Base-by-base conservation (phyloP, 2,797 vertebrate genomes). In the Malacoctenus gilli region DNA sequence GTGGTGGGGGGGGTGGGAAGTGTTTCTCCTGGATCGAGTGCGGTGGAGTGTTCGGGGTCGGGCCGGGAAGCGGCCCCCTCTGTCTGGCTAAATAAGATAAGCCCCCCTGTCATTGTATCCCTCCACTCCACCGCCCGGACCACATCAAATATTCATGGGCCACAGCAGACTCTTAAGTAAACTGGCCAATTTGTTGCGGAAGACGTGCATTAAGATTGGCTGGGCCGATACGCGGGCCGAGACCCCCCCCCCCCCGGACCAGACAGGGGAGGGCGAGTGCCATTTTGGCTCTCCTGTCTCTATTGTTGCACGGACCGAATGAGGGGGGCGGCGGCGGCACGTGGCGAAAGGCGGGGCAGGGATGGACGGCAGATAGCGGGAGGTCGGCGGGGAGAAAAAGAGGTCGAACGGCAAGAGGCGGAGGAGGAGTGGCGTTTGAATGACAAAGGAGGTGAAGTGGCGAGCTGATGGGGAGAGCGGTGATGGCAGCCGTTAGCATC, bases 1-100 rank as follows among this genome's bases (percentile, higher is more conserved):
- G 9, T 8, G 8, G n/a, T 28, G 30, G 48, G 59, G 59, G 56
- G 44, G 50, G 59, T n/a, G n/a, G n/a, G 60, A 59, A 46, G 40
- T 66, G 51, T 71, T 75, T 79, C 62, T 81, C 28, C 57, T 74
- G 65, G 62, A 77, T 65, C 41, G 68, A 85, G 84, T 79, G 64
- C 12, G 13, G 21, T 55, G 68, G 75, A 77, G 85, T 75, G 78
- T 68, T 75, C 57, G 61, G 79, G 82, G 85, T 80, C 62, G 64
- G 80, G 69, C 80, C 68, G 53, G 61, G 76, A 75, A 59, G 62
- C 75, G 58, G 59, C 75, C 85, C 78, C 70, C 75, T 86, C 80
- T 79, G 81, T 88, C 91, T 91, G 90, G 80, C 87, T 87, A 85
- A 91, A 91, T 90, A 92, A 91, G 89, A 92, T 92, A 91, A 92